Base-by-base conservation (phyloP, 2,888 invertebrate species). In the Scelioninae gen. 1 region DNA sequence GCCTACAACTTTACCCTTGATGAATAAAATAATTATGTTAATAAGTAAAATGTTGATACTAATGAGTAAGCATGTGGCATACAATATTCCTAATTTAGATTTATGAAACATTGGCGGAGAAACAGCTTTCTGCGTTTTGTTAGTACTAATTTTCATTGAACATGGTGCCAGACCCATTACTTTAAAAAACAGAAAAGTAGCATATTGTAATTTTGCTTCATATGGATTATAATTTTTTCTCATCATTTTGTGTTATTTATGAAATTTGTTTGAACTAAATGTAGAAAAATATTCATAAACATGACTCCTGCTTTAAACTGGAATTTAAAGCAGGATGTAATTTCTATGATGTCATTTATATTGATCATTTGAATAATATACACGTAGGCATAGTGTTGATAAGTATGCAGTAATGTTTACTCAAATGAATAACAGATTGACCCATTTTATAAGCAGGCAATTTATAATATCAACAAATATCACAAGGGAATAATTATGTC, bases 171-270 rank as follows among this genome's bases (percentile, higher is more conserved):
- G 32, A 8, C 68, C 68, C 55, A 68, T 40, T 5, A 55, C 7
- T n/a, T 68, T 55, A 11, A 68, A 68, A 11, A 69, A 31, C 11
- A 66, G 5, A 32, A 53, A 66, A n/a, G 38, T 51, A 2, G 32
- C 11, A 13, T 49, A 34, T 1, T 34, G 0, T 6, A 49, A 13
- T 10, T 34, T 32, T 10, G 49, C 11, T 49, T 49, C 63, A 29
- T 63, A 29, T 7, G 32, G 34, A 7, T 49, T 43, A 10, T 47
- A 32, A 23, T 23, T 2, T 29, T 29, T 11, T 43, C 15, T 60
- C 1, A 60, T 23, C 60, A 60, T 60, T 60, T 60, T 11, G 38
- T 47, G 2, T 0, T 15, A 47, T 47, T 2, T 2, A 4, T 13
- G 8, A 45, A 13, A 15, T 9, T 15, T 15, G 1, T 47, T 1